Base-by-base conservation (phyloP, 2,888 invertebrate species). In the Sisyra terminalis region DNA sequence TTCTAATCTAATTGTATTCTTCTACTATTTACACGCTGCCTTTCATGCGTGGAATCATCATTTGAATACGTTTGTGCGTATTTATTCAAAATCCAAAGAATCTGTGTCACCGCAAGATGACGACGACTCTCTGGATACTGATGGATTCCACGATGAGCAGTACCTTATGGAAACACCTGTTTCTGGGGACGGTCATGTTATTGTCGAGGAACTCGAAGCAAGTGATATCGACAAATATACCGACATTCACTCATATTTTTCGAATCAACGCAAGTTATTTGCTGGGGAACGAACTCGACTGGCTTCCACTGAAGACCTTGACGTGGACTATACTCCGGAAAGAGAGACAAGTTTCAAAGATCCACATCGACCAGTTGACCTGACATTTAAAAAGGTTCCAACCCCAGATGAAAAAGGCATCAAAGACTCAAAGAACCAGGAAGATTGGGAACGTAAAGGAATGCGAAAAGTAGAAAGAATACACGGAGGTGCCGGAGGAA, bases 101-200 rank as follows among this genome's bases (percentile, higher is more conserved):
- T 61, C 61, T 51, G 65, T 63, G 50, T 67, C 67, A 47, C 67
- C 67, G 45, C 67, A 66, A 55, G 67, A 67, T 52, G 67, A 68
- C 57, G 69, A 68, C 53, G 69, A 69, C 52, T 67, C 67, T 40
- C 57, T 68, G 61, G 68, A 67, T 52, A 66, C 66, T 39, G 67
- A 69, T 53, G 67, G 67, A 52, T 69, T 66, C 54, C 65, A 61
- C 50, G 64, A 64, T 53, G 66, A 66, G 50, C 62, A 64, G 48
- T 64, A 58, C 51, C 57, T 65, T 39, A 52, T 65, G 53, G 66
- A 66, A 53, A 66, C 66, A 24, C 65, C 66, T 8, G 63, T 64
- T 24, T 59, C 62, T 29, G 53, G 53, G 31, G 57, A 57, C 45
- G 55, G 55, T 40, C 40, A 46, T 41, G 46, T 45, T 18, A 46